Conservation (phyloP, 1,140 invertebrate genomes). For the Gryllus bimaculatus region DNA sequence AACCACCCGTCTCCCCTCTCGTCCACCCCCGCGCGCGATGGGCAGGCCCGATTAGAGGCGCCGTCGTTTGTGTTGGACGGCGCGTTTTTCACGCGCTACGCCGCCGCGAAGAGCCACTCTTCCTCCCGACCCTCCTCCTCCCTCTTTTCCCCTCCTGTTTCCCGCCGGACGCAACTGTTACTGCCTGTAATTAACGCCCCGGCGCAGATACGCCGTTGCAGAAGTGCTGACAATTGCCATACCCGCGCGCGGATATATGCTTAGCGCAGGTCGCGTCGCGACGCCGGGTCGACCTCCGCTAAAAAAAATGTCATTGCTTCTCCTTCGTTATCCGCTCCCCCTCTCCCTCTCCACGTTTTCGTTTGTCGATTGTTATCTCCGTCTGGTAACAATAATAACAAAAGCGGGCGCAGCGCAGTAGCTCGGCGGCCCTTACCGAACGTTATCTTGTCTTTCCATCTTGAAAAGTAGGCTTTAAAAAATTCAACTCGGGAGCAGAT, state of each 20-base stretch:
- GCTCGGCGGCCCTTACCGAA: not conserved
- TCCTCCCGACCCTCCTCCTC: not conserved
- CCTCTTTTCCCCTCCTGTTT: too few species aligned
- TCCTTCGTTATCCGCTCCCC: not conserved
- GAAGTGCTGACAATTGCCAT: not conserved
- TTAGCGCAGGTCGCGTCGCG: too few species aligned
- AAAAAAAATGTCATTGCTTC: not conserved
- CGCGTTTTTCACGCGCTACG: not conserved
- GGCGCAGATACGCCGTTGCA: not conserved
- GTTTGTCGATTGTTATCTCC: constrained; percentile 12
- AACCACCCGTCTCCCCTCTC: not conserved
- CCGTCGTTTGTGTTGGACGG: not conserved
- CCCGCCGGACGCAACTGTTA: not conserved
- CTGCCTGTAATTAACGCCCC: not conserved
- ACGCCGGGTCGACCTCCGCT: not conserved
- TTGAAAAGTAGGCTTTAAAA: constrained; percentile 15
- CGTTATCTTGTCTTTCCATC: constrained; percentile 10
- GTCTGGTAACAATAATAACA: constrained; percentile 14
- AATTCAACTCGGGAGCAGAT: constrained; percentile 14
- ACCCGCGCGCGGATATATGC: not conserved
- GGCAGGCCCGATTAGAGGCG: too few species aligned
- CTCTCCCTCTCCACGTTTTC: not conserved
- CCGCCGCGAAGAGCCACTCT: not conserved
- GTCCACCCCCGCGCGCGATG: too few species aligned
- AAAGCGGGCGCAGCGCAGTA: constrained; percentile 11